phyloP scores from a whole-genome alignment of 1,140 invertebrate genomes.

The Lepidotrigona ventralis region DNA sequence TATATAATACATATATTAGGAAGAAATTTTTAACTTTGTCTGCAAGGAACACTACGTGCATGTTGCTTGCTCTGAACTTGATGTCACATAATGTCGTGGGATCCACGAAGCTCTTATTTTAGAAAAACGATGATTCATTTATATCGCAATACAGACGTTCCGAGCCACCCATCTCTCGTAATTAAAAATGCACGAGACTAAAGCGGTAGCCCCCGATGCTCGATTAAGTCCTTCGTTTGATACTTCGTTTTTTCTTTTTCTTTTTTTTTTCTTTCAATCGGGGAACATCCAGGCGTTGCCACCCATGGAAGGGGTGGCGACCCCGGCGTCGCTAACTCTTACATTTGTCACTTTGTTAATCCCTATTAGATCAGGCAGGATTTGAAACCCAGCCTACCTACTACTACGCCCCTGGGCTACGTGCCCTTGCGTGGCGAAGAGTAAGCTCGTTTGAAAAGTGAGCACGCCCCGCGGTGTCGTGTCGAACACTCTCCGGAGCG shows the following conservation, averaged over 20 bases:
- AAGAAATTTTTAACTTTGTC: too few relatives aligned
- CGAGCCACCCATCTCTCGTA: neutral
- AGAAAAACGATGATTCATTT: too few relatives aligned
- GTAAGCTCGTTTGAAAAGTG: slow-evolving; percentile 74
- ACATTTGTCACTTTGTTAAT: slow-evolving; percentile 74
- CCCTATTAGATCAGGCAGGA: slow-evolving; percentile 73
- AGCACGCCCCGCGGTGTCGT: slow-evolving; percentile 63
- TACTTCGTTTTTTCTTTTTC: neutral
- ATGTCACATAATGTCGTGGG: too few relatives aligned
- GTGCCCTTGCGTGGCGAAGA: slow-evolving; percentile 68
- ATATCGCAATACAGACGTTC: neutral
- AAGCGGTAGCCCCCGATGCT: neutral
- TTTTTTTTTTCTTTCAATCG: neutral
- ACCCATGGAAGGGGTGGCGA: slow-evolving; percentile 29
- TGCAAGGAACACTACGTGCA: too few relatives aligned
- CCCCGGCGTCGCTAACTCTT: slow-evolving; percentile 68
- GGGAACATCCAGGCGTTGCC: neutral
- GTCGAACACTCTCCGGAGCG: slow-evolving; percentile 58
- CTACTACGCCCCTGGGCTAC: slow-evolving; percentile 44
- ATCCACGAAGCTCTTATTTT: too few relatives aligned
- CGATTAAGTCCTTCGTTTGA: slow-evolving; percentile 53
- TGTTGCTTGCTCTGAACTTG: too few relatives aligned
- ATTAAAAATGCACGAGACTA: neutral
- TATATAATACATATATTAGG: too few relatives aligned
- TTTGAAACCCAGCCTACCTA: slow-evolving; percentile 61